These are phyloP conservation scores for Prionailurus viverrinus DNA, from an alignment of 2,113 vertebrate genomes.

Conservation along the genomic window DNA sequence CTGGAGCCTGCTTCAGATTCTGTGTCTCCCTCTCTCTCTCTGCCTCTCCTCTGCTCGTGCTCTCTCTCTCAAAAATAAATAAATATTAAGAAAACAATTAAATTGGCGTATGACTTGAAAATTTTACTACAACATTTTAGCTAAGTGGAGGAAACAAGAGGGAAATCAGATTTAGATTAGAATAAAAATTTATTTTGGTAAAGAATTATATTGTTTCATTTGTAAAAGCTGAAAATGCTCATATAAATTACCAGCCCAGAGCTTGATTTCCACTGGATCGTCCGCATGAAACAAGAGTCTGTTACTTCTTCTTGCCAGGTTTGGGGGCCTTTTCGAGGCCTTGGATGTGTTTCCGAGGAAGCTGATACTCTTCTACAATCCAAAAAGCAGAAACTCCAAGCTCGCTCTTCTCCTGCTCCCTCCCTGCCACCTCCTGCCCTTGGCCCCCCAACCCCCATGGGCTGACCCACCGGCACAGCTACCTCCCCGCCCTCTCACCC, in stretches of 20 bases:
- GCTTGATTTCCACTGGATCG: conserved; percentile 34
- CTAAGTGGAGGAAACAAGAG: background rate
- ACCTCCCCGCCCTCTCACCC: background rate
- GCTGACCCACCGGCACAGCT: rapidly evolving
- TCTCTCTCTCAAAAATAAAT: too few species aligned
- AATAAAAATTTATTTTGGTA: conserved; percentile 78
- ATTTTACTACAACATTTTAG: background rate
- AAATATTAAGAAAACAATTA: too few species aligned
- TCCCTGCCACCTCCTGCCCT: background rate
- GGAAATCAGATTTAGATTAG: conserved; percentile 57
- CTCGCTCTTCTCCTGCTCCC: background rate
- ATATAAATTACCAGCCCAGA: conserved; percentile 71
- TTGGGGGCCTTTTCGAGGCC: conserved; percentile 96
- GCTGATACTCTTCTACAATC: conserved; percentile 94
- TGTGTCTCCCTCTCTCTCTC: too few species aligned
- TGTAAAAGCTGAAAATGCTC: conserved; percentile 74
- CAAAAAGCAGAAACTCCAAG: conserved; percentile 44
- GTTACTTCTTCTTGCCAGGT: conserved; percentile 92
- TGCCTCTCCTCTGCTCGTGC: too few species aligned
- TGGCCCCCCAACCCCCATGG: background rate
- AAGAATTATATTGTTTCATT: conserved; percentile 78
- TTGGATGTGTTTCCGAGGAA: conserved; percentile 94
- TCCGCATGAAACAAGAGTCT: background rate
- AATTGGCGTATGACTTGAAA: background rate
- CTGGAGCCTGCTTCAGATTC: too few species aligned